Base-by-base conservation (phyloP, 1,140 invertebrate species). In the Phortica variegata region DNA sequence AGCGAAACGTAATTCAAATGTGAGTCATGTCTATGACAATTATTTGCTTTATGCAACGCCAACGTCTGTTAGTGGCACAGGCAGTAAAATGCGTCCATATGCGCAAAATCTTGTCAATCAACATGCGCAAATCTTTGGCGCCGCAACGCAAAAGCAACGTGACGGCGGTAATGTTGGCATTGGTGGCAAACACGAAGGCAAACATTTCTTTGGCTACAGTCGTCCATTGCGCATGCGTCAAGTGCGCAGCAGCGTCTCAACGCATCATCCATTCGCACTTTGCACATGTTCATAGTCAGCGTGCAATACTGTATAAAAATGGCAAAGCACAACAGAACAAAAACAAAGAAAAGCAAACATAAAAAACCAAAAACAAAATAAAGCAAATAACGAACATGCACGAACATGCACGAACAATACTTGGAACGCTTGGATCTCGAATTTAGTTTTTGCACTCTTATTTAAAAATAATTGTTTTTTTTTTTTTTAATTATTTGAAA, bases 271-370 rank as follows among this genome's bases (percentile, higher is more conserved):
- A 13, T 72, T 75, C 18, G 72, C 62, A 52, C 70, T 75, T 49
- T 75, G 72, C 63, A 73, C 72, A 75, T 75, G 72, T 73, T 75
- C 72, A 75, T 75, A 75, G 72, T 70, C 58, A 69, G 65, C 51
- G 65, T 17, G 20, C n/a, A 19, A 38, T 38, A n/a, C 37, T 55
- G 65, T 65, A 59, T 7, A 38, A 21, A 10, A n/a, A 26, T 32
- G 3, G 7, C 21, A n/a, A 13, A 31, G 10, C 16, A 40, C n/a
- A 40, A 19, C 3, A 16, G 13, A 41, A 33, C 23, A 29, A 23
- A 47, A 34, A 20, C 34, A 36, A 31, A 43, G 47, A 34, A 58
- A 52, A 49, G 39, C 47, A 60, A 49, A 56, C 49, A 53, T 43
- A 15, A 21, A 26, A 26, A 26, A 26, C 23, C 23, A 26, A 26